A percentile compares a stretch with the other conserved stretches of the same genome.
These are phyloP conservation scores for Furcifer pardalis DNA, from an alignment of 2,797 vertebrate genomes.

Conservation along the genomic window DNA sequence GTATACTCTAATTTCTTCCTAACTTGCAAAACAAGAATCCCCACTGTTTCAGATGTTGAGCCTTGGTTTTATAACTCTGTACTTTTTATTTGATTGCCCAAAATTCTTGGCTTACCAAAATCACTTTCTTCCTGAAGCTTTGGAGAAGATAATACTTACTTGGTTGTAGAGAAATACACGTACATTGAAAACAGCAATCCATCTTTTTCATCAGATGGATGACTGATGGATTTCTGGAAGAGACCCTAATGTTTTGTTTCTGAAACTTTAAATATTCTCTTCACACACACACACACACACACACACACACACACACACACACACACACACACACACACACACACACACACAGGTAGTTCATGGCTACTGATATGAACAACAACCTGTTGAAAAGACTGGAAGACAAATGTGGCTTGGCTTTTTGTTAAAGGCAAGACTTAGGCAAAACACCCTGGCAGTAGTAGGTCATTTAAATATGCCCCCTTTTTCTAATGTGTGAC, in stretches of 20 bases:
- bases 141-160: conserved; percentile 1
- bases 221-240: neutral
- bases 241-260: neutral
- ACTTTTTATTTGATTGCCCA: neutral
- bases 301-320: neutral
- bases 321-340: neutral
- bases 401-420: neutral
- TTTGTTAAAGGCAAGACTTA: neutral
- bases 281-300: neutral
- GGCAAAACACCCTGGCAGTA: neutral
- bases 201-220: neutral
- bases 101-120: neutral
- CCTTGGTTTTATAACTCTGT: neutral
- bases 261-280: neutral
- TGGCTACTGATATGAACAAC: neutral
- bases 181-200: neutral
- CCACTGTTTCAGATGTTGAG: neutral
- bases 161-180: neutral
- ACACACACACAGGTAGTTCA: neutral
- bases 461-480: neutral
- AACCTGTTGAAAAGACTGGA: neutral
- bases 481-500: neutral
- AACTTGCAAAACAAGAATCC: neutral
- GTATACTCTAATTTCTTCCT: neutral
- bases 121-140: neutral